A percentile compares a stretch with the other conserved stretches of the same genome.
Conservation (phyloP, 1,140 invertebrate genomes). For the Spodoptera frugiperda region DNA sequence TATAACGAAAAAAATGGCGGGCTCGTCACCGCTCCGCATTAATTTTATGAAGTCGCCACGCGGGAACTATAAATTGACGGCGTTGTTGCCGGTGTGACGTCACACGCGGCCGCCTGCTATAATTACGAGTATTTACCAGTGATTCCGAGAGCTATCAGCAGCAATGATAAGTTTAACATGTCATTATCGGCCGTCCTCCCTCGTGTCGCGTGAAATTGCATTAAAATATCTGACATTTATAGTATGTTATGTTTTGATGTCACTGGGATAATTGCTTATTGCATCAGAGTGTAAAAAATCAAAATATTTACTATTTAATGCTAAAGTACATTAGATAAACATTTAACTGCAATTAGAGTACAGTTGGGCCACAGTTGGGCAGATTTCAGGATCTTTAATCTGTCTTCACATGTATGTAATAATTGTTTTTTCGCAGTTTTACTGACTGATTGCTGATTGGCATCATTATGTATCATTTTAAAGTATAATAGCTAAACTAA, state of each 20-base stretch:
- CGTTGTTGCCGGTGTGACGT: conserved; percentile 6
- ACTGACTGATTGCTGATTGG: too few relatives aligned
- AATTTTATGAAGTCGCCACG: conserved; percentile 38
- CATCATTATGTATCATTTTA: too few relatives aligned
- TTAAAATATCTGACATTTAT: conserved; percentile 35
- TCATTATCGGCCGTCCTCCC: conserved; percentile 47
- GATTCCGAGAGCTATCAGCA: conserved; percentile 46
- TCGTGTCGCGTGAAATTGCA: conserved; percentile 24
- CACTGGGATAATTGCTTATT: conserved; percentile 51
- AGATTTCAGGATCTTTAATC: too few relatives aligned
- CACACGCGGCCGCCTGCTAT: conserved; percentile 13
- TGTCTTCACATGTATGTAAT: too few relatives aligned
- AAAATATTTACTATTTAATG: background rate
- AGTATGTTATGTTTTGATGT: conserved; percentile 48
- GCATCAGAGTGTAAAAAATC: too few relatives aligned
- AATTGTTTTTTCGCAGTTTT: too few relatives aligned
- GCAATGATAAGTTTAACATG: conserved; percentile 51
- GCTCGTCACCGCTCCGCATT: conserved; percentile 26
- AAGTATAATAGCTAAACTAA: too few relatives aligned
- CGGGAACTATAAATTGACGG: conserved; percentile 35
- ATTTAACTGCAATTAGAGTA: too few relatives aligned
- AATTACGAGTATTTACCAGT: conserved; percentile 36
- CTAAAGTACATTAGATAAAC: background rate
- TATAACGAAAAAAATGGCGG: conserved; percentile 12
- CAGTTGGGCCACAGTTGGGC: too few relatives aligned